Conservation (phyloP, 2,113 vertebrate species). For the Hemiprocne comata region DNA sequence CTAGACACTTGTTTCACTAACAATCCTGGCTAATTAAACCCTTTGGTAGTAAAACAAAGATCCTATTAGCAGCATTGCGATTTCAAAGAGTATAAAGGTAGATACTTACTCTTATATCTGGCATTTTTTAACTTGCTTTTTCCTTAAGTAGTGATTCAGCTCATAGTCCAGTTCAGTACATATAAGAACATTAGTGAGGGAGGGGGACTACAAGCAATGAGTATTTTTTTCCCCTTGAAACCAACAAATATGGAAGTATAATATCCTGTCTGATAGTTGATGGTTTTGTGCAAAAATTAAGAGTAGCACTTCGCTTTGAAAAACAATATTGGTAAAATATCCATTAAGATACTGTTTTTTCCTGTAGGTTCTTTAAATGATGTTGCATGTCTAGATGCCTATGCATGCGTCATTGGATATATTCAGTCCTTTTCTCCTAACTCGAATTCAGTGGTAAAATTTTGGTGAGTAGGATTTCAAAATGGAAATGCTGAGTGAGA, state of each 20-base stretch:
- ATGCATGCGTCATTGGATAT: not conserved
- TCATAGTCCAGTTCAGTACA: not conserved
- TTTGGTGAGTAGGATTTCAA: not conserved
- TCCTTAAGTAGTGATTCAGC: slow-evolving; percentile 22
- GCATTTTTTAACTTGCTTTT: slow-evolving; percentile 41
- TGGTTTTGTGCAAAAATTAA: not conserved
- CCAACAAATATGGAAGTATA: not conserved
- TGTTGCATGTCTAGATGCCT: not conserved
- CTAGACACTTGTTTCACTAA: slow-evolving; percentile 13
- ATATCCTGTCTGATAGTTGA: not conserved
- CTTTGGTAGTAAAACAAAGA: slow-evolving; percentile 42
- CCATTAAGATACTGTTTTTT: not conserved
- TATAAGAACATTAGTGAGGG: not conserved
- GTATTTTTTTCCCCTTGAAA: not conserved
- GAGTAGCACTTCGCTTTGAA: not conserved
- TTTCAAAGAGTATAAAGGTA: slow-evolving; percentile 38
- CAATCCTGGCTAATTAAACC: slow-evolving; percentile 61
- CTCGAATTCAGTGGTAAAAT: not conserved
- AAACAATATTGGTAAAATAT: not conserved
- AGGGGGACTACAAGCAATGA: not conserved
- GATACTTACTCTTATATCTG: not conserved
- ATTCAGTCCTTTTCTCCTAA: not conserved
- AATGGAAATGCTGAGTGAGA: not conserved
- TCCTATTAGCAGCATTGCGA: slow-evolving; percentile 1
- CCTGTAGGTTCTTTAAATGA: not conserved